Percentiles rank a stretch among this genome's conserved stretches.
Conservation (phyloP, 2,888 invertebrate genomes). For the Isoperla grammatica region DNA sequence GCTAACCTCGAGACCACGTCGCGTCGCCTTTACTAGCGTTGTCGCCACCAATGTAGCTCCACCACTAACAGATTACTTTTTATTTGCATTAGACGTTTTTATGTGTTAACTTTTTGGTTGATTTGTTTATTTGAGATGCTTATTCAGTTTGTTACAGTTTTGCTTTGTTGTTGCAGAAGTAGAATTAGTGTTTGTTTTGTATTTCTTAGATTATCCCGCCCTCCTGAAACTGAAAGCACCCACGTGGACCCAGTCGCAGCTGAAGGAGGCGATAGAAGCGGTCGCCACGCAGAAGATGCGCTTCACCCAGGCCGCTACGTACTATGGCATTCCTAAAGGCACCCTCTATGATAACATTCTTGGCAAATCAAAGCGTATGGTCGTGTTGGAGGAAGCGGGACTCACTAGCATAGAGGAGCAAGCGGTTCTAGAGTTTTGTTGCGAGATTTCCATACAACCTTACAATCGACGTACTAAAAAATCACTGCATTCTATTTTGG, state of each 20-base stretch:
- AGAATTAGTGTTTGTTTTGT: slow-evolving; percentile 36
- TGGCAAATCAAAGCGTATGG: slow-evolving; percentile 71
- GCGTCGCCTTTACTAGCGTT: too few species aligned
- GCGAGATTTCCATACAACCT: slow-evolving; percentile 61
- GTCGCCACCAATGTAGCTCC: too few species aligned
- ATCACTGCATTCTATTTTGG: slow-evolving; percentile 55
- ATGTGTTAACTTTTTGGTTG: slow-evolving; percentile 16
- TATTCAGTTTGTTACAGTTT: slow-evolving; percentile 21
- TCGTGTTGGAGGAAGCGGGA: slow-evolving; percentile 63
- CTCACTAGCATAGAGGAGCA: slow-evolving; percentile 56
- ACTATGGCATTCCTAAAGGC: slow-evolving; percentile 69
- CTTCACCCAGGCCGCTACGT: slow-evolving; percentile 67
- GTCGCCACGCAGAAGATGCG: slow-evolving; percentile 70
- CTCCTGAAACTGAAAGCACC: slow-evolving; percentile 56
- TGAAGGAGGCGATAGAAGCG: slow-evolving; percentile 69
- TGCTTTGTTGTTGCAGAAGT: slow-evolving; percentile 27
- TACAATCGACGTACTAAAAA: slow-evolving; percentile 69
- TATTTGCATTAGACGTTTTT: slow-evolving; percentile 8
- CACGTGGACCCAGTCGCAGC: slow-evolving; percentile 66
- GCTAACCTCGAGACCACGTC: too few species aligned
- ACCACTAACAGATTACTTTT: neutral
- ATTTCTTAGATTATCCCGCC: slow-evolving; percentile 34
- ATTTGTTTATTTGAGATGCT: slow-evolving; percentile 19
- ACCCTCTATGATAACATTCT: slow-evolving; percentile 72
- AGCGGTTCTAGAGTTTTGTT: slow-evolving; percentile 64